These are phyloP conservation scores for Tetranychus piercei DNA, from an alignment of 2,888 invertebrate genomes.

Conservation along the genomic window DNA sequence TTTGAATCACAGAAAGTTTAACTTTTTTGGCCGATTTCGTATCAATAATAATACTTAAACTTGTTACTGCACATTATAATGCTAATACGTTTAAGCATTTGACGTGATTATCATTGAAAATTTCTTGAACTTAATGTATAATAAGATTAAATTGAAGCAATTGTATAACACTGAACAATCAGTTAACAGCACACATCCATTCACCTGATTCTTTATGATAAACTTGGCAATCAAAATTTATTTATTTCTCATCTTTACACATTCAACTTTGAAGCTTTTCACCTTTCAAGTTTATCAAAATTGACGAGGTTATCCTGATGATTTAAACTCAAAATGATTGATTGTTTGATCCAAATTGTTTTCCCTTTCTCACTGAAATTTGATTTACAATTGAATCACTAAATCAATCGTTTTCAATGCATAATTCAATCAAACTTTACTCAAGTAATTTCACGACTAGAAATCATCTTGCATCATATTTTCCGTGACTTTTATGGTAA, in stretches of 20 bases:
- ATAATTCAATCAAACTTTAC: too few species aligned
- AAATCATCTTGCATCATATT: too few species aligned
- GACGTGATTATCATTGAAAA: background rate
- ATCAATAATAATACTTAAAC: background rate
- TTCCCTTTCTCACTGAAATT: background rate
- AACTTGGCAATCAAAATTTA: too few species aligned
- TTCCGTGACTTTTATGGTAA: too few species aligned
- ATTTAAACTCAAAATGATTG: background rate
- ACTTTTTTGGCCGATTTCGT: too few species aligned
- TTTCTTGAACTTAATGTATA: background rate
- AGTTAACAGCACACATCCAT: background rate
- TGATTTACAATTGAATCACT: background rate
- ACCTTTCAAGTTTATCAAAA: too few species aligned
- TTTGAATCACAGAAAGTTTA: too few species aligned
- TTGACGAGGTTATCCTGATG: too few species aligned
- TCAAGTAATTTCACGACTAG: too few species aligned
- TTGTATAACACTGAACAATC: background rate
- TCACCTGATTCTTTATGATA: background rate
- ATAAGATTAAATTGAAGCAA: background rate
- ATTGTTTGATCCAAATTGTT: background rate
- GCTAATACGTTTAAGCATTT: background rate
- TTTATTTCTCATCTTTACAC: too few species aligned
- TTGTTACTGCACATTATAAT: background rate
- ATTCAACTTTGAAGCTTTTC: too few species aligned
- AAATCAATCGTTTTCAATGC: background rate